These are phyloP conservation scores for Galbula dea DNA, from an alignment of 2,113 vertebrate species.

Conservation along the genomic window DNA sequence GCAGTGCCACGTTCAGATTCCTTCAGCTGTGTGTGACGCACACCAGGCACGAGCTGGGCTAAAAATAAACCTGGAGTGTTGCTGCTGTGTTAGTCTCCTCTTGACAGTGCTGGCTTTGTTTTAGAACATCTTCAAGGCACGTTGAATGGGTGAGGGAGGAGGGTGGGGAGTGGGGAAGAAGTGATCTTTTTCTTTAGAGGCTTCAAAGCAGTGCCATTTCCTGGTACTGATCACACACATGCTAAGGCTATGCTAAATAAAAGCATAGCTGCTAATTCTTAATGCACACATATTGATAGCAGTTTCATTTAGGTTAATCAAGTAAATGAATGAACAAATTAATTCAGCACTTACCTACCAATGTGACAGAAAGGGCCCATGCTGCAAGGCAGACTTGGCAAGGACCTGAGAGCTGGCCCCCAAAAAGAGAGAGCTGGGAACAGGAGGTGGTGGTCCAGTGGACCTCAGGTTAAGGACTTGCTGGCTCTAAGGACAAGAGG, in stretches of 20 bases:
- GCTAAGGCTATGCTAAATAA: neutral
- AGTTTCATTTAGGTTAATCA: conserved; percentile 17
- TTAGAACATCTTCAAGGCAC: neutral
- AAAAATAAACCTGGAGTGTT: neutral
- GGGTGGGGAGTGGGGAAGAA: too few species aligned
- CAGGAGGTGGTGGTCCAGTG: accelerated
- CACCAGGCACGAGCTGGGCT: neutral
- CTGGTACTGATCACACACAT: neutral
- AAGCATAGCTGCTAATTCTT: neutral
- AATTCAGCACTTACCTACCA: neutral
- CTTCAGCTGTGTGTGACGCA: neutral
- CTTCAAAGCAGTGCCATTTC: neutral
- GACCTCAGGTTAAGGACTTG: neutral
- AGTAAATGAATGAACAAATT: neutral
- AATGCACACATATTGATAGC: neutral
- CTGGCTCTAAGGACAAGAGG: neutral
- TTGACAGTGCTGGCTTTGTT: neutral
- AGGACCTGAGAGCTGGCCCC: accelerated
- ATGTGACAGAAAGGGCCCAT: neutral
- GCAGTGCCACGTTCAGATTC: neutral
- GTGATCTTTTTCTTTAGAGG: neutral
- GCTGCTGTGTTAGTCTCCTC: neutral
- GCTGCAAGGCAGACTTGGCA: neutral
- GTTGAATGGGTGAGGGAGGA: neutral
- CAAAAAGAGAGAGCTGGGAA: neutral